Conservation (phyloP, 1,140 invertebrate genomes). For the Anagrus nilaparvatae region DNA sequence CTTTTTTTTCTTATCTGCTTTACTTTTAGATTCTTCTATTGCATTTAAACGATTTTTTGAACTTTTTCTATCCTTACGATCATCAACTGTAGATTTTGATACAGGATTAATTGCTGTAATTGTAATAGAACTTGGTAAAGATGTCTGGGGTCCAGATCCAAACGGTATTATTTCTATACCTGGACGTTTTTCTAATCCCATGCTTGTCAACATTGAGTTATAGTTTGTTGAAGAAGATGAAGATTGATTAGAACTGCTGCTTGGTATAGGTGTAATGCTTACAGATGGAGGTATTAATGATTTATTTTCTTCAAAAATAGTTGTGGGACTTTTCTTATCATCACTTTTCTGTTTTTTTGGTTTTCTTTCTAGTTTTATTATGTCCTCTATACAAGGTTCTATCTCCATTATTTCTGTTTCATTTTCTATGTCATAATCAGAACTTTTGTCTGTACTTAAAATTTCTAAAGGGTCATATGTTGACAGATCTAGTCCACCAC, state of each 20-base stretch:
- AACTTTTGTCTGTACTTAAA: conserved; percentile 41
- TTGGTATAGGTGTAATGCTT: conserved; percentile 66
- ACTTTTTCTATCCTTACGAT: conserved; percentile 54
- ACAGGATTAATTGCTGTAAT: conserved; percentile 62
- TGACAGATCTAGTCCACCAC: conserved; percentile 54
- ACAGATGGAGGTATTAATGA: conserved; percentile 58
- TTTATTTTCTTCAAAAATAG: conserved; percentile 48
- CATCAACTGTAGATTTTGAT: conserved; percentile 47
- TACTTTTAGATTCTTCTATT: conserved; percentile 46
- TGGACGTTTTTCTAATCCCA: conserved; percentile 55
- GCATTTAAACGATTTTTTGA: conserved; percentile 40
- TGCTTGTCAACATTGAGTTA: conserved; percentile 51
- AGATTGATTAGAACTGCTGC: conserved; percentile 13
- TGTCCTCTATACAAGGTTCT: conserved; percentile 48
- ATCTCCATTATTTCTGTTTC: conserved; percentile 42
- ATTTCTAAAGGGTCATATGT: conserved; percentile 50
- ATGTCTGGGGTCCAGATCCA: conserved; percentile 48
- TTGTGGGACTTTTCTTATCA: conserved; percentile 32
- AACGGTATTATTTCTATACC: conserved; percentile 76
- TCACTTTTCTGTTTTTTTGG: conserved; percentile 37
- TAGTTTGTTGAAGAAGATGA: conserved; percentile 41
- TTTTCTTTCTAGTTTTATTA: conserved; percentile 43
- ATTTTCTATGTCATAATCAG: conserved; percentile 50
- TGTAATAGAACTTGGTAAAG: conserved; percentile 67
- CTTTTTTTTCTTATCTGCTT: conserved; percentile 67